phyloP scores from a whole-genome alignment of 1,140 invertebrate species.

The Hycleus phaleratus region DNA sequence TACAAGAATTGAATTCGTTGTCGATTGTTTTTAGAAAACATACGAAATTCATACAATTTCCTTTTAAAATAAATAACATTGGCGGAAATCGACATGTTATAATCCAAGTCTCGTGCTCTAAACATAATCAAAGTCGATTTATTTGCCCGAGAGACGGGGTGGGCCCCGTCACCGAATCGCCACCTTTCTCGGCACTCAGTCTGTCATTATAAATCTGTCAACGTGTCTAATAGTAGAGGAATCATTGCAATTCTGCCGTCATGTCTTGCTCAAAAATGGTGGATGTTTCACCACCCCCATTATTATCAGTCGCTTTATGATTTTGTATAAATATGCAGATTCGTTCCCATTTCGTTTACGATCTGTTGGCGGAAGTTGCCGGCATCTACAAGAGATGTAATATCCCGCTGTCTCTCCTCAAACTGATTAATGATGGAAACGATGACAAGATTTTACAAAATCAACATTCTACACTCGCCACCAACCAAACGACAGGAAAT shows the following conservation, averaged over 20 bases:
- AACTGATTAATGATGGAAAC: constrained; percentile 34
- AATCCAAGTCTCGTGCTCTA: too few species aligned
- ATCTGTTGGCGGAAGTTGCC: constrained; percentile 29
- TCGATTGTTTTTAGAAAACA: not conserved
- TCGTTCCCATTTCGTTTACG: constrained; percentile 32
- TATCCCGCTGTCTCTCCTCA: constrained; percentile 34
- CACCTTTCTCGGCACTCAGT: too few species aligned
- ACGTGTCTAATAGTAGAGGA: too few species aligned
- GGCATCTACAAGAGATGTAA: constrained; percentile 36
- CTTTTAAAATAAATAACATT: not conserved
- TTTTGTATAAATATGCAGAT: constrained; percentile 37
- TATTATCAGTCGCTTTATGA: constrained; percentile 20
- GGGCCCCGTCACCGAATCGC: too few species aligned
- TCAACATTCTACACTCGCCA: constrained; percentile 20
- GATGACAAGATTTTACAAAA: constrained; percentile 30
- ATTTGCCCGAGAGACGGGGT: too few species aligned
- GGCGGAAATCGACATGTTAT: too few species aligned
- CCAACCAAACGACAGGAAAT: constrained; percentile 21
- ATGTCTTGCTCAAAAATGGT: too few species aligned
- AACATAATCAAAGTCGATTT: too few species aligned
- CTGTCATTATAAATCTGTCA: too few species aligned
- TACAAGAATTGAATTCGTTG: not conserved
- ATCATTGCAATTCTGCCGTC: too few species aligned
- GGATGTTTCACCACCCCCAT: too few species aligned
- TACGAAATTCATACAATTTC: not conserved